Conservation (phyloP, 2,113 vertebrate genomes). For the Platanista minor region DNA sequence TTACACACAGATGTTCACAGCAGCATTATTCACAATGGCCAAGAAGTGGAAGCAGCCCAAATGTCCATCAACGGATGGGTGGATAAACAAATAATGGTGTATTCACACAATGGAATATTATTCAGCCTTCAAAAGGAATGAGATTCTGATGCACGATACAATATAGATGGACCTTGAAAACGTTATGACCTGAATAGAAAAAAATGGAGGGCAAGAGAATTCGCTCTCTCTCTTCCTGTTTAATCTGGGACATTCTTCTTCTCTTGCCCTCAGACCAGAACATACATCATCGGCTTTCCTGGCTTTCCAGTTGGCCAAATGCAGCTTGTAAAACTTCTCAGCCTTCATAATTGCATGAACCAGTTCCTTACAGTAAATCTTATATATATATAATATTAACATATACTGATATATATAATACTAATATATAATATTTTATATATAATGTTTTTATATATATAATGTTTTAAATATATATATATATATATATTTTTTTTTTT, state of each 20-base stretch:
- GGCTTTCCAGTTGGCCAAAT: no score
- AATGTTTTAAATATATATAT: neutral
- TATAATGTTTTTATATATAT: neutral
- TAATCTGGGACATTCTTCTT: neutral
- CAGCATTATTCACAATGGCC: neutral
- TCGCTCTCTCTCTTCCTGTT: neutral
- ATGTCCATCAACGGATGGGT: neutral
- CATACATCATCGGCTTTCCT: neutral
- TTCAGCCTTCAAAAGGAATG: neutral
- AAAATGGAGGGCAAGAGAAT: neutral
- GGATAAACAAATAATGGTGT: neutral
- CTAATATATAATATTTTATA: neutral
- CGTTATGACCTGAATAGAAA: no score
- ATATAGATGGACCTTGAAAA: neutral
- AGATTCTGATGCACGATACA: accelerated
- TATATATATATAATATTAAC: neutral
- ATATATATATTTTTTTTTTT: neutral
- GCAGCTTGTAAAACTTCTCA: neutral
- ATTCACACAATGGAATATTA: neutral
- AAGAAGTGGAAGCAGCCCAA: neutral
- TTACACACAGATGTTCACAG: accelerated
- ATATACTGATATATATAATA: neutral
- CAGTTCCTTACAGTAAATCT: neutral
- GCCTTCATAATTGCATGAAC: neutral
- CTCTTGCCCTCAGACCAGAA: neutral